Conservation (phyloP, 35 echinoderm and acorn worm genomes). For the Patiria miniata region DNA sequence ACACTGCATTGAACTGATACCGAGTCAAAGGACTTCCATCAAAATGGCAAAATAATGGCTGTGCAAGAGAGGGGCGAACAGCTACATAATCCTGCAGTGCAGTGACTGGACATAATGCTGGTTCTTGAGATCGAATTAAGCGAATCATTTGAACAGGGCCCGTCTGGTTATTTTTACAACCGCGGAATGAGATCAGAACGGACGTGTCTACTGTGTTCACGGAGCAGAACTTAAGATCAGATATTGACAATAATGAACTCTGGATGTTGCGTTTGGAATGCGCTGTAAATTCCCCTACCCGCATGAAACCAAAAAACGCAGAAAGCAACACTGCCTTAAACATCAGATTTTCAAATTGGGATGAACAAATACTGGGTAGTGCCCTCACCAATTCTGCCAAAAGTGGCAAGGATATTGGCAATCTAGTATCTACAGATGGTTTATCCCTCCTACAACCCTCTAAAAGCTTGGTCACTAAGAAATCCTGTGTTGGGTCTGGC, state of each 20-base stretch:
- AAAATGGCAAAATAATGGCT: neutral
- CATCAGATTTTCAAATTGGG: slow-evolving; percentile 1
- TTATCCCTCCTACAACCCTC: neutral
- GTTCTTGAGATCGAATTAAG: neutral
- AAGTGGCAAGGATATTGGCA: slow-evolving; percentile 10
- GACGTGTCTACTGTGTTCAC: neutral
- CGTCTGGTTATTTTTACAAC: slow-evolving; percentile 20
- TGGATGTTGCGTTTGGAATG: neutral
- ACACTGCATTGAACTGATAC: neutral
- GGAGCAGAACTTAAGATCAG: neutral
- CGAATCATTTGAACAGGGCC: neutral
- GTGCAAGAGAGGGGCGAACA: neutral
- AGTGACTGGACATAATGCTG: neutral
- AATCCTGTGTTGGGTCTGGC: slow-evolving; percentile 13
- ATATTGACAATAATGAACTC: neutral
- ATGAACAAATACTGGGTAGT: neutral
- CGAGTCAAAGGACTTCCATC: neutral
- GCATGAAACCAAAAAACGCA: slow-evolving; percentile 23
- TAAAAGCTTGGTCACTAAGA: slow-evolving; percentile 19
- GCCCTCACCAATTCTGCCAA: neutral
- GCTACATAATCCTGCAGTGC: neutral
- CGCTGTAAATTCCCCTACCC: slow-evolving; percentile 9
- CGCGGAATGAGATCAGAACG: neutral
- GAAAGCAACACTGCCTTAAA: neutral
- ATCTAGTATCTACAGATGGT: neutral